Evolutionary conservation across 2,113 vertebrate species (phyloP).

Genomic region (Columba janthina): DNA sequence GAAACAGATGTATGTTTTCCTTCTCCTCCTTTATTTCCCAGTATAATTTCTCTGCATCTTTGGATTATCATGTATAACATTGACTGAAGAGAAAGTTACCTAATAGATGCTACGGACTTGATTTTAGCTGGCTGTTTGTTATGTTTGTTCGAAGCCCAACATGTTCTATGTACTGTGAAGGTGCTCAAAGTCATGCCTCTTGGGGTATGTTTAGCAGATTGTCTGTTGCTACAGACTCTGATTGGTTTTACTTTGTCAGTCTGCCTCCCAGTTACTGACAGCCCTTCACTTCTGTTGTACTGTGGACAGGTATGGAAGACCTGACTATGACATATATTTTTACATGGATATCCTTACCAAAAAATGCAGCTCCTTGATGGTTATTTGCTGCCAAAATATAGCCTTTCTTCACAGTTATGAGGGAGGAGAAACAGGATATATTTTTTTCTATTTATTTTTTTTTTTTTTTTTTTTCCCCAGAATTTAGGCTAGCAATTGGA

Average conservation of each 20-base stretch:
- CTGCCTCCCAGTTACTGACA: not conserved
- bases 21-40: not conserved
- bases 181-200: not conserved
- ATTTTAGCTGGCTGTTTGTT: not conserved
- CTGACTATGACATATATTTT: not conserved
- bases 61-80: not conserved
- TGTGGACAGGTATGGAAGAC: not conserved
- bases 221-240: not conserved
- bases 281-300: not conserved
- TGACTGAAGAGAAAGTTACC: not conserved
- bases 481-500: not conserved
- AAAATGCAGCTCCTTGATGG: not conserved
- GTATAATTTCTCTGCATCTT: not conserved
- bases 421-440: not conserved
- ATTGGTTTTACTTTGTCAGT: not conserved
- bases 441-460: too few relatives aligned
- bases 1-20: not conserved
- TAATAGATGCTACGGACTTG: not conserved
- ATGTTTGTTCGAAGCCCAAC: not conserved
- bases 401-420: not conserved
- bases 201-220: not conserved
- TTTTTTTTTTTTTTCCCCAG: not conserved
- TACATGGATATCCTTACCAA: not conserved
- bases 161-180: not conserved
- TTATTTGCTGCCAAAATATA: not conserved